Evolutionary conservation across 92 coral and sea anemone genomes (phyloP).

Genomic region (Zoanthus sociatus): DNA sequence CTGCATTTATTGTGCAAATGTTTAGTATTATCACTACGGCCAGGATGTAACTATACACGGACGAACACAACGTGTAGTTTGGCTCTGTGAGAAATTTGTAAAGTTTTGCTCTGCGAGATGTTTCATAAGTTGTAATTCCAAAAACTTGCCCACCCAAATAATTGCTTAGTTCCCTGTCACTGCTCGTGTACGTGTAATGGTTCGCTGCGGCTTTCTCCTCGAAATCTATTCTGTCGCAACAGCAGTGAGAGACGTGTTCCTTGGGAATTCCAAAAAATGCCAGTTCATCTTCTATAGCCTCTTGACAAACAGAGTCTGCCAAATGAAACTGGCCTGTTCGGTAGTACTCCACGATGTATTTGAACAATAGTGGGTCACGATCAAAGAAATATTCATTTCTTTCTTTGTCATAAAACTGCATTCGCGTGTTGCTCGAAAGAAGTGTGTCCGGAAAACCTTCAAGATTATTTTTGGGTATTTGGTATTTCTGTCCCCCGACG

Average conservation of each 20-base stretch:
- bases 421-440: conserved; percentile 80
- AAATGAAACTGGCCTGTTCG: conserved; percentile 87
- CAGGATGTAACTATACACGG: conserved; percentile 70
- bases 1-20: conserved; percentile 78
- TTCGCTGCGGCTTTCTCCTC: conserved; percentile 61
- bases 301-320: conserved; percentile 78
- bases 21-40: conserved; percentile 80
- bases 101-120: conserved; percentile 60
- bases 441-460: conserved; percentile 87
- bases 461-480: conserved; percentile 78
- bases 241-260: conserved; percentile 74
- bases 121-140: conserved; percentile 28
- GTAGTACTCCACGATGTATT: conserved; percentile 85
- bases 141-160: background rate
- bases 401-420: conserved; percentile 73
- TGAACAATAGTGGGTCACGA: conserved; percentile 85
- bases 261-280: conserved; percentile 81
- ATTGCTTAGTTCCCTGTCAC: conserved; percentile 22
- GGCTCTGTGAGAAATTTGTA: conserved; percentile 78
- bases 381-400: conserved; percentile 92
- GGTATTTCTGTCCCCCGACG: conserved; percentile 89
- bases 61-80: conserved; percentile 67
- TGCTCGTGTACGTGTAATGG: conserved; percentile 16
- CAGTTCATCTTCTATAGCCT: conserved; percentile 80
- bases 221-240: conserved; percentile 78